Conservation (phyloP, 2,888 invertebrate species). For the Chironomus riparius region DNA sequence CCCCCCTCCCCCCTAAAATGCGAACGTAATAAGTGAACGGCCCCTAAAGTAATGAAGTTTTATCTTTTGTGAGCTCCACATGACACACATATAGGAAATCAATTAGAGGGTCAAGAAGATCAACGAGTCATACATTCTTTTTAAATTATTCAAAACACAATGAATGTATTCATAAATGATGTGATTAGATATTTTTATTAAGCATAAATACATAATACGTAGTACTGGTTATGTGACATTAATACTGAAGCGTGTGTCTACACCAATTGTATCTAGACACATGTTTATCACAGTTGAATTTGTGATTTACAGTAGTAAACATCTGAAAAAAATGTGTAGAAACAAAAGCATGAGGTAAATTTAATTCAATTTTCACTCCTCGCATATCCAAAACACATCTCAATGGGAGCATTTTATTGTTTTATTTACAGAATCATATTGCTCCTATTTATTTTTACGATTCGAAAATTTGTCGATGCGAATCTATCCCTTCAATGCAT, state of each 20-base stretch:
- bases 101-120: neutral
- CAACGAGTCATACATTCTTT: neutral
- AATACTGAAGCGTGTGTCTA: neutral
- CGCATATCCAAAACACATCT: too few species aligned
- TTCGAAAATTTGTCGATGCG: neutral
- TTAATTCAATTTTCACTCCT: neutral
- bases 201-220: too few species aligned
- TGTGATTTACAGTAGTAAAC: neutral
- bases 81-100: neutral
- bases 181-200: too few species aligned
- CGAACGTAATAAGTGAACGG: too few species aligned
- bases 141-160: neutral
- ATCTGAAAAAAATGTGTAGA: neutral
- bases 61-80: neutral
- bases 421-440: neutral
- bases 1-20: too few species aligned
- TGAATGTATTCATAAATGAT: too few species aligned
- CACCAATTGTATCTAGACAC: neutral
- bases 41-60: too few species aligned
- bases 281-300: neutral
- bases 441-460: neutral
- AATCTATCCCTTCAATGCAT: conserved; percentile 22
- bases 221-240: too few species aligned
- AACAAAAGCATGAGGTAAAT: neutral
- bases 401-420: neutral